These are phyloP conservation scores for Toxonevra muliebris DNA, from an alignment of 2,888 invertebrate genomes.

Conservation along the genomic window DNA sequence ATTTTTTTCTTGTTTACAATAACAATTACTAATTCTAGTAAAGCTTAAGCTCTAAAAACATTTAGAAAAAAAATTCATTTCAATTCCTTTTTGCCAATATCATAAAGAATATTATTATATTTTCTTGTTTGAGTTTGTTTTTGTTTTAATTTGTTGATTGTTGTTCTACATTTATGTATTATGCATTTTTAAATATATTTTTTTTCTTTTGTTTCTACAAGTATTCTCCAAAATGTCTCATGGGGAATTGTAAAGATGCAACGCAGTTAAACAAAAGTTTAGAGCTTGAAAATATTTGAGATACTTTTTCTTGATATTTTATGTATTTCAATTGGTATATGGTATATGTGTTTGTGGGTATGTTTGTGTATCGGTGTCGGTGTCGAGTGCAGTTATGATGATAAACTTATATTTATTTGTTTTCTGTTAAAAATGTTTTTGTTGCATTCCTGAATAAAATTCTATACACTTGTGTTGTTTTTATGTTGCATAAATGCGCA, in stretches of 20 bases:
- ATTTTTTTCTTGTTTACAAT: constrained; percentile 22
- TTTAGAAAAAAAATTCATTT: constrained; percentile 36
- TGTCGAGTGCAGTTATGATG: too few relatives aligned
- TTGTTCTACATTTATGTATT: not conserved
- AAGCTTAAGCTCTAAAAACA: constrained; percentile 36
- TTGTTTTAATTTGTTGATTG: constrained; percentile 17
- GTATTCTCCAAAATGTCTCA: not conserved
- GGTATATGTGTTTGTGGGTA: not conserved
- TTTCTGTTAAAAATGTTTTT: not conserved
- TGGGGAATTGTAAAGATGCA: too few relatives aligned
- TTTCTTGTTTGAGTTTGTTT: constrained; percentile 9
- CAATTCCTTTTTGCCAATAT: constrained; percentile 37
- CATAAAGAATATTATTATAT: constrained; percentile 13
- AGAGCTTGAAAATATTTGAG: too few relatives aligned
- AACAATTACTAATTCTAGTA: constrained; percentile 22
- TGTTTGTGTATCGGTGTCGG: too few relatives aligned
- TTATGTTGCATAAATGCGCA: too few relatives aligned
- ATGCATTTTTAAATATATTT: not conserved
- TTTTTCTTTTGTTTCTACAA: constrained; percentile 21
- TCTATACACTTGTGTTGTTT: too few relatives aligned
- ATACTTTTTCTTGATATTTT: not conserved
- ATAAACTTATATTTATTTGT: not conserved
- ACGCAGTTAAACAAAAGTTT: too few relatives aligned
- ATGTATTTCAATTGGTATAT: not conserved
- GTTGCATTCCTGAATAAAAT: not conserved